Base-by-base conservation (phyloP, 2,888 invertebrate species). In the Harpalus rufipes region DNA sequence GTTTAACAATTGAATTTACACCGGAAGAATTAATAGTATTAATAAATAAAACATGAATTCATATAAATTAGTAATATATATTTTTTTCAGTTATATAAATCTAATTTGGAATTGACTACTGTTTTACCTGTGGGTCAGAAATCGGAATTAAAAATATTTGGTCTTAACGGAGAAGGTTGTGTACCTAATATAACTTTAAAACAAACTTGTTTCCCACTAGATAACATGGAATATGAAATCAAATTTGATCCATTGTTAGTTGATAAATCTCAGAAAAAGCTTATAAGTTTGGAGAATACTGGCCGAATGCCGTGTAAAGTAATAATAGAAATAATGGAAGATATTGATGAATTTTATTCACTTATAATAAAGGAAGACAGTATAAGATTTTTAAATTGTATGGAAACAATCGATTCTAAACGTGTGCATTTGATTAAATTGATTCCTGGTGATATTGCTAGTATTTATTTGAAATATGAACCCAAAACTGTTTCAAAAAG, bases 21-120 rank as follows among this genome's bases (percentile, higher is more conserved):
- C 92, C 92, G 1, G 87, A 86, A n/a, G 85, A 88, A 1, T 90
- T 92, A 79, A 89, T 90, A 86, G 92, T 92, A 88, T n/a, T 58
- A 85, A 32, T 32, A 2, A 32, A 32, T 51, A 51, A 51, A 18
- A 81, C 81, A 18, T 86, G 12, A 51, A 10, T 51, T 51, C 1
- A 51, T 51, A 51, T 51, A 12, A 12, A 51, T 51, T 51, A 51
- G 12, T 8, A 8, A 10, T 51, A 51, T 51, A 51, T 12, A 44
- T 51, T 16, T 14, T 63, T 63, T 78, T 51, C 85, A 91, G 90
- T 88, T 86, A 14, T 91, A 89, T 85, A 78, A 86, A 8, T 89
- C 87, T 44, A 72, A 83, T 7, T 80, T 91, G 8, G 88, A 89
- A 76, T 86, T 89, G 12, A 58, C 44, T 1, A 87, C 90, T n/a